Base-by-base conservation (phyloP, 2,797 vertebrate genomes). In the Falco biarmicus region DNA sequence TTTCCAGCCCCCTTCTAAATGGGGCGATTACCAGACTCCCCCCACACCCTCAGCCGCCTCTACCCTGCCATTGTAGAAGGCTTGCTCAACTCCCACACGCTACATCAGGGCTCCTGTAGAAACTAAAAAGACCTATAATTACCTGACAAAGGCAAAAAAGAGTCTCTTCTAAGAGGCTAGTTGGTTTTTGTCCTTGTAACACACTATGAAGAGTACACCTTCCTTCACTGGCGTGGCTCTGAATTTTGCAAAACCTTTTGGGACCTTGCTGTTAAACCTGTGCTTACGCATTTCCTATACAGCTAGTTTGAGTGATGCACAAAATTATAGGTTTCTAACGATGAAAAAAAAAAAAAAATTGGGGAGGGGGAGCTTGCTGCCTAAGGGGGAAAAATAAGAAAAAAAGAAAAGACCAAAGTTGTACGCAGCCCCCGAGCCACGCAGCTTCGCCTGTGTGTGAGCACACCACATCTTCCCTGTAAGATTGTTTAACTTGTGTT, bases 101-200 rank as follows among this genome's bases (percentile, higher is more conserved):
- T 98, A 98, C 97, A 98, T 91, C 97, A 97, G 84, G 94, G 89
- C 94, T 96, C 93, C 97, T 97, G 96, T 97, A 98, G 94, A 98
- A 97, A 97, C 97, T 96, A 93, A 98, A 98, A 98, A 97, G 98
- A 96, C 97, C 96, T 97, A 93, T 97, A 96, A 98, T 99, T 99
- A 99, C 98, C 98, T 98, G 98, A 98, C 98, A 98, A 98, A 98
- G 94, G 94, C 97, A 97, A 97, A 96, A 97, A 97, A 89, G 94
- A 89, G 92, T 97, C 86, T 97, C 97, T 97, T 97, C 93, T 98
- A 98, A 98, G 84, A 97, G 93, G 97, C 87, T 97, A 97, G 96
- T 85, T 97, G 95, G 90, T 97, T 98, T 96, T 96, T 96, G 96
- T 97, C 97, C 91, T 86, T 95, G 91, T 95, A 97, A 95, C 71